phyloP scores from a whole-genome alignment of 2,888 invertebrate species.

The Cerastis rubricosa region DNA sequence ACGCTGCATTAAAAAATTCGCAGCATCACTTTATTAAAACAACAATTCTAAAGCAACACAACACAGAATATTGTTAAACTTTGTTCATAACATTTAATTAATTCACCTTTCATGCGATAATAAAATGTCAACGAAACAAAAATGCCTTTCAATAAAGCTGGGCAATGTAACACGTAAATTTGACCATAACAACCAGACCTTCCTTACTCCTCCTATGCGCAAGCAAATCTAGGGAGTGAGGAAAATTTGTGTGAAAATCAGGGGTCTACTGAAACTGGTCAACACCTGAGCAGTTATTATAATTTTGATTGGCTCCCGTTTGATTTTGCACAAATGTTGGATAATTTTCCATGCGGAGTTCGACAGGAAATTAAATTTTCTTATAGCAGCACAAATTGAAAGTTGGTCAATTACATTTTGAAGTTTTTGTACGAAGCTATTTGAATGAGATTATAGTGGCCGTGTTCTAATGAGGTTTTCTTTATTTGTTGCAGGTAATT shows the following conservation, averaged over 20 bases:
- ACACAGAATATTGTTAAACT: slow-evolving; percentile 20
- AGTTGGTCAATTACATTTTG: slow-evolving; percentile 39
- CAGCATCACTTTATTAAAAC: slow-evolving; percentile 1
- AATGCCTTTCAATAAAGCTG: slow-evolving; percentile 66
- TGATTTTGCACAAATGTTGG: slow-evolving; percentile 68
- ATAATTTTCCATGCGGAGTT: slow-evolving; percentile 76
- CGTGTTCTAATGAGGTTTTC: not conserved
- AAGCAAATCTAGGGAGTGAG: not conserved
- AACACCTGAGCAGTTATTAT: slow-evolving; percentile 79
- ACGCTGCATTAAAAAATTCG: slow-evolving; percentile 12
- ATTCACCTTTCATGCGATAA: slow-evolving; percentile 41
- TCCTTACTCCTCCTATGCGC: slow-evolving; percentile 28
- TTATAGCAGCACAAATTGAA: slow-evolving; percentile 43
- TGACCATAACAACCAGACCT: slow-evolving; percentile 64
- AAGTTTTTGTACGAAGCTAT: not conserved
- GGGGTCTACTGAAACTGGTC: slow-evolving; percentile 65
- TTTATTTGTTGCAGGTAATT: slow-evolving; percentile 44
- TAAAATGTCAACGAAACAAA: slow-evolving; percentile 61
- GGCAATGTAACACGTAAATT: slow-evolving; percentile 67
- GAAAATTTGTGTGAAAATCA: slow-evolving; percentile 30
- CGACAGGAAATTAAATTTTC: slow-evolving; percentile 81
- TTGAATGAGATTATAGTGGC: not conserved
- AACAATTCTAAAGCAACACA: slow-evolving; percentile 8
- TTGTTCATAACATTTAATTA: slow-evolving; percentile 56
- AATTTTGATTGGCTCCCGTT: slow-evolving; percentile 82